Percentiles rank a stretch among this genome's conserved stretches.
Conservation (phyloP, 2,113 vertebrate species). For the Castor canadensis region DNA sequence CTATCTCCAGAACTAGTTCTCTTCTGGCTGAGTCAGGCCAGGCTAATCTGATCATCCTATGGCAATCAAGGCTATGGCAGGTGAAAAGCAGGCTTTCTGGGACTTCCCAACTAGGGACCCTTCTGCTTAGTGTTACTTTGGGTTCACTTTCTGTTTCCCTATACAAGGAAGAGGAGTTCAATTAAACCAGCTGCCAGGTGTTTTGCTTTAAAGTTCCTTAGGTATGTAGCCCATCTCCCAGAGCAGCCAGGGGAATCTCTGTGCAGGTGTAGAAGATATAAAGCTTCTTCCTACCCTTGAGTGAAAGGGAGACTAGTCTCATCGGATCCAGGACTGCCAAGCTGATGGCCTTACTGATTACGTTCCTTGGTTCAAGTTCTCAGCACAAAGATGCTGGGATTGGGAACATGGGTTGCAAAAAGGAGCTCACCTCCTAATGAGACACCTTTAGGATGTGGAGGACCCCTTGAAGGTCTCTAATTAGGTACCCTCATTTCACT, state of each 20-base stretch:
- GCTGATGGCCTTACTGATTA: neutral
- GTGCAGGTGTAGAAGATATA: neutral
- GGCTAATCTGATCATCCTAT: neutral
- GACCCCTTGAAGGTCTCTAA: slow-evolving; percentile 15
- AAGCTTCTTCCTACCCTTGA: neutral
- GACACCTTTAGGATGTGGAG: neutral
- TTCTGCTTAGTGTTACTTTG: neutral
- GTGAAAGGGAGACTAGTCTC: neutral
- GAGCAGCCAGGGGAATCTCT: neutral
- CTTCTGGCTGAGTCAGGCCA: neutral
- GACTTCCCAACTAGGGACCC: neutral
- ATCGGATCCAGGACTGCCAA: neutral
- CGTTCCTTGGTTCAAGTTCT: neutral
- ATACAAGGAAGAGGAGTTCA: neutral
- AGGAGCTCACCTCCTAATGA: neutral
- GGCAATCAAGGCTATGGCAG: neutral
- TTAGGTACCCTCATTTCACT: neutral
- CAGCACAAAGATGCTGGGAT: neutral
- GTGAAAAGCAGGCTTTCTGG: neutral
- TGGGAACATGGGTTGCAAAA: neutral
- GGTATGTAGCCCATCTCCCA: neutral
- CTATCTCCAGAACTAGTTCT: neutral
- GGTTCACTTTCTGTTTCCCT: neutral
- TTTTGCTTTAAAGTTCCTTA: neutral
- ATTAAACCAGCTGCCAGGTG: neutral